Conservation (phyloP, 2,113 vertebrate species). For the Eudyptes chrysolophus region DNA sequence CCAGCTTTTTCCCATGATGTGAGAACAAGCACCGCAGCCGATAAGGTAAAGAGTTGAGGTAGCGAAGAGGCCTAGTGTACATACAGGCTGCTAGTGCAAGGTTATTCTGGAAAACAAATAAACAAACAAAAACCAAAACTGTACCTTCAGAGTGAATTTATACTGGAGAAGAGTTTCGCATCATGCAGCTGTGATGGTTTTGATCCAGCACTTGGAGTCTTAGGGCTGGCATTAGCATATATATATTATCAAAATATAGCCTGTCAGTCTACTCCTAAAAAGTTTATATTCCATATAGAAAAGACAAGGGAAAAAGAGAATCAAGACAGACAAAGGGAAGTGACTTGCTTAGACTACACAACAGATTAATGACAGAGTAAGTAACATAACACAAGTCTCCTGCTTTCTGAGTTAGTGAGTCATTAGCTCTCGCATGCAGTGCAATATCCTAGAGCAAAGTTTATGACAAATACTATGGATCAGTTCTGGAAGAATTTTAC, state of each 20-base stretch:
- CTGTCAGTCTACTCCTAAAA: not conserved
- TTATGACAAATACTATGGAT: not conserved
- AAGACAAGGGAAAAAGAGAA: not conserved
- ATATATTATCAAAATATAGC: not conserved
- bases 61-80: not conserved
- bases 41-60: not conserved
- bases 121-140: not conserved
- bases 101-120: not conserved
- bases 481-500: not conserved
- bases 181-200: not conserved
- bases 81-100: not conserved
- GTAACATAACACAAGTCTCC: not conserved
- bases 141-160: not conserved
- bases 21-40: not conserved
- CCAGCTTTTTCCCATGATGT: not conserved
- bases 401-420: not conserved
- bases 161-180: not conserved
- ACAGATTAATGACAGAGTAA: not conserved
- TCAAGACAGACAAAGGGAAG: not conserved
- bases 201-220: not conserved
- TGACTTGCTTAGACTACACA: not conserved
- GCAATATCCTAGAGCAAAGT: not conserved
- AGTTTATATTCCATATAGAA: not conserved
- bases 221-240: not conserved
- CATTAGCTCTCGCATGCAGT: not conserved